Evolutionary conservation across 2,113 vertebrate genomes (phyloP), one percentile per base, ranked within the genome.

Genomic region (Apeltes quadracus): DNA sequence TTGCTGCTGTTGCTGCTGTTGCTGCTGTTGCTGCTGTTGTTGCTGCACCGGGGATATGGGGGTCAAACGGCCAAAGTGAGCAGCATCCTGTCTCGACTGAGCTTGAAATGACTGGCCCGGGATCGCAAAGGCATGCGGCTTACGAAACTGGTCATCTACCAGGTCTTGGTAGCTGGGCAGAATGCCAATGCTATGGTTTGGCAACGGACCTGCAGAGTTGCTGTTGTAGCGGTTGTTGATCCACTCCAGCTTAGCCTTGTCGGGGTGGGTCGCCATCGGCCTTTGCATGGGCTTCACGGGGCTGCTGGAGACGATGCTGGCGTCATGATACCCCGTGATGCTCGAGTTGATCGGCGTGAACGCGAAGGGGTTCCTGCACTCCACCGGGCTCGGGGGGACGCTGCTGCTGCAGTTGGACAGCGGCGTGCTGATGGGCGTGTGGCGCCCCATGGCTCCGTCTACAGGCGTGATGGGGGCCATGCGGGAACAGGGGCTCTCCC

Each of bases 321-420:
- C 96, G 1, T 99, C 98, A 0, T 98, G 97, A 79, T 97, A 99
- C 1, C 95, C 95, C 82, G 97, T 96, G 69, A 94, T 92, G 56
- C 96, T 99, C 25, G 97, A 96, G 91, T 96, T 99, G 84, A 99
- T 99, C n/a, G 98, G 98, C 22, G 98, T 98, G 86, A 99, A 99
- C 2, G 98, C 97, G 85, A 99, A 99, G 0, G 98, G 98, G 76
- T 99, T 99, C 61, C 98, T 92, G 94, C 97, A 99, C 87, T 99
- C 98, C 65, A 99, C 97, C 0, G 98, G 98, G 81, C 97, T 99
- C 0, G 98, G 98, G 39, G 98, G 98, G 32, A 99, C 95, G 0
- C 98, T 98, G 84, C 96, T 96, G 88, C 98, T 98, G 94, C 97
- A 99, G 92, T 96, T 99, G 1, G 98, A 99, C 84, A 98, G 95